These are phyloP conservation scores for Limosa lapponica DNA, from an alignment of 2,797 vertebrate species.

Conservation along the genomic window DNA sequence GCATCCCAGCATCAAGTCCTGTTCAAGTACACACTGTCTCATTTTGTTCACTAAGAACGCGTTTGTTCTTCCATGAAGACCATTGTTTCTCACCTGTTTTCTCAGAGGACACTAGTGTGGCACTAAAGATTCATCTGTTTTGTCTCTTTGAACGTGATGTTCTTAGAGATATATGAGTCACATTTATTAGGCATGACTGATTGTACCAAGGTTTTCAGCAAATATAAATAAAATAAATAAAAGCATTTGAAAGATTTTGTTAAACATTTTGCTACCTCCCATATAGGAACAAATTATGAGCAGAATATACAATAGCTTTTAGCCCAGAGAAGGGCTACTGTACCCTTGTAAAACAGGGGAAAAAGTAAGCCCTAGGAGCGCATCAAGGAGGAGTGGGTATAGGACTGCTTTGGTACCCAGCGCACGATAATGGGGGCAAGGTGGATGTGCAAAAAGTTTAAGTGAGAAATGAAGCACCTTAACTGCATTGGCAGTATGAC, in stretches of 20 bases:
- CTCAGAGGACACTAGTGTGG: neutral
- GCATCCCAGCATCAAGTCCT: neutral
- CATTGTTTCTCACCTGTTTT: neutral
- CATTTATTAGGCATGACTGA: neutral
- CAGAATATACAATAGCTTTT: neutral
- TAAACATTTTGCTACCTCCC: neutral
- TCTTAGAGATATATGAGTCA: neutral
- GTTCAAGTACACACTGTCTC: neutral
- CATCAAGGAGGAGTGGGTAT: neutral
- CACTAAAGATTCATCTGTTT: neutral
- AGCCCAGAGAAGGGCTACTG: neutral
- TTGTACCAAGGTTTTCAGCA: neutral
- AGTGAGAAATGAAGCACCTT: neutral
- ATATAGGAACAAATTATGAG: neutral
- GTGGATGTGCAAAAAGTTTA: rapidly evolving
- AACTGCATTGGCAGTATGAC: neutral
- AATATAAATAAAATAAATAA: neutral
- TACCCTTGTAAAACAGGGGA: neutral
- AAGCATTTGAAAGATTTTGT: neutral
- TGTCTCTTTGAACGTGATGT: rapidly evolving
- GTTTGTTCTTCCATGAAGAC: neutral
- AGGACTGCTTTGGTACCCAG: neutral
- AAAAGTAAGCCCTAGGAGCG: neutral
- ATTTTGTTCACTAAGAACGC: neutral
- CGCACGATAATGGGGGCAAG: neutral